Evolutionary conservation across 2,888 invertebrate genomes (phyloP).

Genomic region (Mesorhabditis sp.): DNA sequence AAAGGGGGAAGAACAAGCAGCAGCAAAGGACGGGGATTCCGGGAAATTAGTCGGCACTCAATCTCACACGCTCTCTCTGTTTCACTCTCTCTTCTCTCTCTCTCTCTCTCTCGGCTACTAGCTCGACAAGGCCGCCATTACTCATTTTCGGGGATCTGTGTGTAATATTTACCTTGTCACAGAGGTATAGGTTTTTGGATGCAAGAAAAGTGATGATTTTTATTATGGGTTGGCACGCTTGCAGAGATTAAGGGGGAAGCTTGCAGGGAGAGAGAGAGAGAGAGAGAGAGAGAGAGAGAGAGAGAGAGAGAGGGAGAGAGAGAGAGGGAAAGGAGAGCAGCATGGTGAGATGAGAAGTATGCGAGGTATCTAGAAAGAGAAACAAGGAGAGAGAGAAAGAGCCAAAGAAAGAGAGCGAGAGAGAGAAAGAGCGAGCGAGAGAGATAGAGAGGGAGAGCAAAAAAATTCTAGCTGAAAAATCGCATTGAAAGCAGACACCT

Average conservation of each 20-base stretch:
- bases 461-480: not conserved
- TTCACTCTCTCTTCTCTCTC: too few relatives aligned
- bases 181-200: too few relatives aligned
- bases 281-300: constrained; percentile 5
- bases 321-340: not conserved
- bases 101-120: too few relatives aligned
- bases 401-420: not conserved
- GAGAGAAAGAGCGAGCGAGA: not conserved
- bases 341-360: not conserved
- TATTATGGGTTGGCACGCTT: too few relatives aligned
- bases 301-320: not conserved
- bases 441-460: not conserved
- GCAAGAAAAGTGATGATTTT: too few relatives aligned
- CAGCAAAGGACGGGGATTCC: not conserved
- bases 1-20: not conserved
- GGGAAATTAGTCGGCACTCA: too few relatives aligned
- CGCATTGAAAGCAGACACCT: too few relatives aligned
- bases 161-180: too few relatives aligned
- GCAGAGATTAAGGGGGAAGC: not conserved
- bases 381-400: not conserved
- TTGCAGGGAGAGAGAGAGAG: not conserved
- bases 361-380: not conserved
- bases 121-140: too few relatives aligned
- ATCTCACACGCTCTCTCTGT: too few relatives aligned
- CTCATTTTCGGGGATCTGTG: too few relatives aligned